Percentiles rank a stretch among this genome's conserved stretches.
These are phyloP conservation scores for Stomatorhinus ivindoensis DNA, from an alignment of 2,113 vertebrate genomes.

Conservation along the genomic window DNA sequence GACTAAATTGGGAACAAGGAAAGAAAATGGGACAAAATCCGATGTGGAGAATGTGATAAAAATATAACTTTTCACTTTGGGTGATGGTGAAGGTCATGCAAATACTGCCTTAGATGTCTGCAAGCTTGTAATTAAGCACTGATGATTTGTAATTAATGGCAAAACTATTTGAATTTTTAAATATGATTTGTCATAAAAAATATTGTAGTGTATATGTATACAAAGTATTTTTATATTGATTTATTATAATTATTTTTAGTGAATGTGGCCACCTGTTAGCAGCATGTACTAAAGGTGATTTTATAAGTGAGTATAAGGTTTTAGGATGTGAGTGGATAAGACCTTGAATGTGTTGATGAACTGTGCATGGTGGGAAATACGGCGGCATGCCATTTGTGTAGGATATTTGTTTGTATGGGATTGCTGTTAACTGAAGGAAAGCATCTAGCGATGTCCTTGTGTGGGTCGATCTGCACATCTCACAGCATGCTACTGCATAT, in stretches of 20 bases:
- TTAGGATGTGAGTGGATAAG: background rate
- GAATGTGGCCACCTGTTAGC: background rate
- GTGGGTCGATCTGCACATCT: background rate
- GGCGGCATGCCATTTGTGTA: background rate
- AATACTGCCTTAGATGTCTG: background rate
- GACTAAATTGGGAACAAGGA: background rate
- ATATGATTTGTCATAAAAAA: background rate
- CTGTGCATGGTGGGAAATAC: background rate
- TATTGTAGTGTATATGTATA: background rate
- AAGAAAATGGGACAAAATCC: background rate
- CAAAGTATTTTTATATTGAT: background rate
- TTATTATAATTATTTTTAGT: background rate
- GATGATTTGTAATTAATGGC: background rate
- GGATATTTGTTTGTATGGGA: background rate
- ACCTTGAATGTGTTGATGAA: background rate
- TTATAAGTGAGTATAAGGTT: background rate
- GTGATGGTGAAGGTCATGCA: background rate
- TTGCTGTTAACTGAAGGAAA: background rate
- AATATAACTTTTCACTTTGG: background rate
- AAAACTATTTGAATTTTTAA: background rate
- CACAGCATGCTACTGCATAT: background rate
- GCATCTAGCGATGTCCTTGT: background rate
- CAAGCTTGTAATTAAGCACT: background rate
- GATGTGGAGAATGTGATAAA: background rate
- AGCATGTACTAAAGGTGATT: background rate